Evolutionary conservation across 1,140 invertebrate species (phyloP), one percentile per base, ranked within the genome.

Genomic region (Battus philenor): DNA sequence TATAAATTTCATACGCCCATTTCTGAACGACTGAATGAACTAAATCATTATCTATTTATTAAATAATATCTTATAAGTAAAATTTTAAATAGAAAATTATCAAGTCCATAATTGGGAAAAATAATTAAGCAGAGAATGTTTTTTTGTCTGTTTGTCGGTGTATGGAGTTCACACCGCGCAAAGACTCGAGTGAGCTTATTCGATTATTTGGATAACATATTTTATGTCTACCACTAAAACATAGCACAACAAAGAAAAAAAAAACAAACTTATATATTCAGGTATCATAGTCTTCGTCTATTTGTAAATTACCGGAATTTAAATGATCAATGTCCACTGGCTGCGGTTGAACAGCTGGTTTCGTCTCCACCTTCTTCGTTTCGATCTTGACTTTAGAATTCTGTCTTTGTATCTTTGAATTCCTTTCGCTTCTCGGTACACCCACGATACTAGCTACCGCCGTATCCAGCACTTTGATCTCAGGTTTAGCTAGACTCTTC

Each of bases 271-370:
- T 50, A 67, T 46, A 45, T 45, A 73, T 63, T 84, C 77, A 84
- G 68, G 76, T 80, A 77, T 84, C 80, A 59, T 84, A 84, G 65
- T 84, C 80, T 64, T 84, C 80, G 44, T 84, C 80, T 43, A 84
- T 81, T 54, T 84, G 70, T 50, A 84, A 58, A 47, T 82, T 73
- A 1, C 78, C 72, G 10, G 76, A 70, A 53, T 75, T 78, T 44
- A 81, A 58, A 49, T 66, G 63, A 36, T 81, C 76, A 31, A 80
- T 59, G 16, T 70, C 68, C 1, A 79, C 51, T 3, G 61, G 65
- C 11, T 47, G 46, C 1, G 52, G 8, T 8, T 33, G 27, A 2
- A 26, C 6, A n/a, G 62, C 0, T 2, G 64, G 38, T 53, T 68
- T 68, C 1, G 54, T 11, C 47, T 71, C 56, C 5, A 55, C 34